A percentile compares a stretch with the other conserved stretches of the same genome.
phyloP scores from a whole-genome alignment of 1,140 invertebrate species.

The Caenorhabditis tropicalis region DNA sequence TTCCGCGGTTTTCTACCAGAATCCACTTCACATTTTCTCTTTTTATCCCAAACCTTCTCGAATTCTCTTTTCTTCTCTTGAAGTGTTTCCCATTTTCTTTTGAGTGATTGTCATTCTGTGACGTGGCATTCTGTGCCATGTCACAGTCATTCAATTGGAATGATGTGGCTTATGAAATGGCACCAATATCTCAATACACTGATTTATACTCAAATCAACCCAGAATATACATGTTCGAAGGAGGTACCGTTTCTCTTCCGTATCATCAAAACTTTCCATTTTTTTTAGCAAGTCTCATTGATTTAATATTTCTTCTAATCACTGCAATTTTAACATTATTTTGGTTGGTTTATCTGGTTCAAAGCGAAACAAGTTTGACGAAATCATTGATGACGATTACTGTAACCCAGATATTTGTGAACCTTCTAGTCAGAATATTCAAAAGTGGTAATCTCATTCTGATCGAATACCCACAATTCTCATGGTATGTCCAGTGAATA shows the following conservation, averaged over 20 bases:
- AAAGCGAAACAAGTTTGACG: neutral
- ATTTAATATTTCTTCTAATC: neutral
- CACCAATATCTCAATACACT: conserved; percentile 7
- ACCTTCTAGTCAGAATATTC: neutral
- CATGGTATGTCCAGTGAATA: neutral
- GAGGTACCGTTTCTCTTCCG: neutral
- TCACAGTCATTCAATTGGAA: conserved; percentile 24
- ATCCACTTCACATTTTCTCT: neutral
- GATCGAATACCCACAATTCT: neutral
- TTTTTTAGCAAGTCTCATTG: neutral
- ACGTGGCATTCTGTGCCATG: conserved; percentile 8
- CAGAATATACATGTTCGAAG: conserved; percentile 24
- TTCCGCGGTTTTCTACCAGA: neutral
- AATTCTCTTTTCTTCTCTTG: neutral
- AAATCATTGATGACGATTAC: neutral
- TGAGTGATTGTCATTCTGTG: neutral
- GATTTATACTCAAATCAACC: conserved; percentile 30
- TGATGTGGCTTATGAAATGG: conserved; percentile 8
- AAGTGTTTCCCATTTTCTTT: neutral
- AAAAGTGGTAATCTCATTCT: neutral
- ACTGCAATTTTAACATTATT: neutral
- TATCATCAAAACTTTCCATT: neutral
- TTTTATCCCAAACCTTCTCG: neutral
- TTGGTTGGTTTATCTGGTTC: neutral
- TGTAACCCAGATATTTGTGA: neutral